Percentiles rank a stretch among this genome's conserved stretches.
phyloP scores from a whole-genome alignment of 2,113 vertebrate species.

The Psettodes erumei region DNA sequence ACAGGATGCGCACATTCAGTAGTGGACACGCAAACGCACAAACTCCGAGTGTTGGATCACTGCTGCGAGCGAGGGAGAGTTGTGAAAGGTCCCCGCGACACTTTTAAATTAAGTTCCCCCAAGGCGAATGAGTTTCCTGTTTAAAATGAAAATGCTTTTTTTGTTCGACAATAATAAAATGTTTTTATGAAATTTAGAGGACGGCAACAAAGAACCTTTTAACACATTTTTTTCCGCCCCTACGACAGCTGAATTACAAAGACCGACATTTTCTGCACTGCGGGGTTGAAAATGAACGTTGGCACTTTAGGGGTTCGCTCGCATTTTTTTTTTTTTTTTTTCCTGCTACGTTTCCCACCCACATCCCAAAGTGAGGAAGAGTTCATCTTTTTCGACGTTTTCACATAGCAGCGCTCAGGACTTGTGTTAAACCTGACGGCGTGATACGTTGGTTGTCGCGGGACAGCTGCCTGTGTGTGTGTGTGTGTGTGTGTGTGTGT shows the following conservation, averaged over 20 bases:
- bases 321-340: too few species aligned
- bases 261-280: neutral
- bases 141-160: constrained; percentile 36
- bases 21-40: too few species aligned
- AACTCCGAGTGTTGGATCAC: neutral
- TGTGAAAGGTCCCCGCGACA: too few species aligned
- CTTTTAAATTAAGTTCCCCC: neutral
- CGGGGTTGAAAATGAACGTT: too few species aligned
- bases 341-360: too few species aligned
- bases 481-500: constrained; percentile 14
- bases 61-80: neutral
- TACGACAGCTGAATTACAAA: neutral
- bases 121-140: neutral
- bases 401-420: too few species aligned
- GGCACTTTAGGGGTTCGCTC: too few species aligned
- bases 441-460: neutral
- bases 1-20: too few species aligned
- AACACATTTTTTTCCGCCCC: constrained; percentile 21
- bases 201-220: neutral
- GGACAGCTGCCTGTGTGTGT: neutral
- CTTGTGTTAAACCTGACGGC: neutral
- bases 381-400: too few species aligned
- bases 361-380: too few species aligned
- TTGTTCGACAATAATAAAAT: neutral
- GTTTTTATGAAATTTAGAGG: neutral